Evolutionary conservation across 2,113 vertebrate species (phyloP).

Genomic region (Caranx ignobilis): DNA sequence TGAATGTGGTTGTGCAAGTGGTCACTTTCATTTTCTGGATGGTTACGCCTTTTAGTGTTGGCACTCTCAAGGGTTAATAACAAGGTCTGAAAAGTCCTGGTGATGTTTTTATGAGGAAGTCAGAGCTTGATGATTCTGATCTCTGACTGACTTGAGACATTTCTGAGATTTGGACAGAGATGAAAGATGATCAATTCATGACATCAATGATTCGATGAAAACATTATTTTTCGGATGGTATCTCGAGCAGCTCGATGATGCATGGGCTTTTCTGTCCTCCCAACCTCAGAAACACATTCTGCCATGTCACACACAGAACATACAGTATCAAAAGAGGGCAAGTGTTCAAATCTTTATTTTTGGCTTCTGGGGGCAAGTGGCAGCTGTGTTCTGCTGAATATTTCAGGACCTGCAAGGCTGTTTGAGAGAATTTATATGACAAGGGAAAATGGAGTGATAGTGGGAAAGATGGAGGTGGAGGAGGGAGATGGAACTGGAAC

Average conservation of each 20-base stretch:
- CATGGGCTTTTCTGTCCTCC: not conserved
- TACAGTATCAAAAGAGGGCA: slow-evolving; percentile 1
- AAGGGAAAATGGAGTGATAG: slow-evolving; percentile 28
- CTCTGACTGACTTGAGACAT: slow-evolving; percentile 9
- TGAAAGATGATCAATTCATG: not conserved
- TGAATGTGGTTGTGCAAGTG: not conserved
- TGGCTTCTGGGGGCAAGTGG: slow-evolving; percentile 65
- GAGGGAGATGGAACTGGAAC: slow-evolving; percentile 10
- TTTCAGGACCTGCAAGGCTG: slow-evolving; percentile 59
- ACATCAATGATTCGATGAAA: slow-evolving; percentile 5
- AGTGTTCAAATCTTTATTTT: slow-evolving; percentile 12
- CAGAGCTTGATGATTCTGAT: not conserved
- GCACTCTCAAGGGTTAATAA: not conserved
- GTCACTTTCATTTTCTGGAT: not conserved
- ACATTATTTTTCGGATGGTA: not conserved
- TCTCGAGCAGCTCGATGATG: slow-evolving; percentile 37
- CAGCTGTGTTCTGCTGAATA: slow-evolving; percentile 70
- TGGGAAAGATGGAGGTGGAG: slow-evolving; percentile 22
- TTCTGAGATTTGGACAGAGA: not conserved
- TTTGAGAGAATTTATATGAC: slow-evolving; percentile 45
- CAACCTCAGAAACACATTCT: not conserved
- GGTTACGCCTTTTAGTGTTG: not conserved
- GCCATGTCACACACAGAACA: not conserved
- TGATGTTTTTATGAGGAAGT: not conserved
- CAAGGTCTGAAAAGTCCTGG: not conserved